Conservation (phyloP, 2,888 invertebrate genomes). For the Drosophila neoperkinsi region DNA sequence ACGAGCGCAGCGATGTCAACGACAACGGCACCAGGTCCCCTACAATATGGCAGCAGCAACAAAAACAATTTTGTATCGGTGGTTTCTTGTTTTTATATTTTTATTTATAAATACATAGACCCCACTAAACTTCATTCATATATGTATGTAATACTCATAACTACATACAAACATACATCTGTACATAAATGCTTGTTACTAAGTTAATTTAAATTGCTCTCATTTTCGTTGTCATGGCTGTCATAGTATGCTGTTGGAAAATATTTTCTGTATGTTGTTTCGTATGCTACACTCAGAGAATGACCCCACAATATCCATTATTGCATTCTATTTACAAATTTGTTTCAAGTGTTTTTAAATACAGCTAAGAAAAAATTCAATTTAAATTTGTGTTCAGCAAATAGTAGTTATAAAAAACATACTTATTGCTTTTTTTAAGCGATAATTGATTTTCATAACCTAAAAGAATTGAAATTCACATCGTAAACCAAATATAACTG, state of each 20-base stretch:
- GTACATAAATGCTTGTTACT: conserved; percentile 37
- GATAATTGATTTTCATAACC: not conserved
- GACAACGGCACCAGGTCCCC: conserved; percentile 14
- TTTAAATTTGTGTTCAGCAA: not conserved
- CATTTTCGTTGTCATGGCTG: conserved; percentile 65
- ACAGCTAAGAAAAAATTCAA: not conserved
- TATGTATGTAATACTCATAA: not conserved
- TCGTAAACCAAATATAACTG: not conserved
- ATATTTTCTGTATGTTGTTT: not conserved
- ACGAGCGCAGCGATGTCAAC: conserved; percentile 1
- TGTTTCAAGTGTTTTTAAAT: not conserved
- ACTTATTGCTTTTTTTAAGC: not conserved
- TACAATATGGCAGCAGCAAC: conserved; percentile 2
- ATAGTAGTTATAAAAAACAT: not conserved
- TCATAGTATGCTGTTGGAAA: conserved; percentile 25
- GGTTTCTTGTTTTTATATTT: conserved; percentile 26
- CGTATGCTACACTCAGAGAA: conserved; percentile 23
- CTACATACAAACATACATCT: conserved; percentile 4
- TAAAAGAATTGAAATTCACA: not conserved
- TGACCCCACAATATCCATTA: not conserved
- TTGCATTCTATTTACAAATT: not conserved
- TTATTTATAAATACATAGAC: conserved; percentile 61
- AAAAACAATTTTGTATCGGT: not conserved
- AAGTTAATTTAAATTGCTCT: conserved; percentile 72
- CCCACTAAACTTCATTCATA: not conserved